Percentiles rank a stretch among this genome's conserved stretches.
phyloP scores from a whole-genome alignment of 2,888 invertebrate species.

The Stenchaetothrips biformis region DNA sequence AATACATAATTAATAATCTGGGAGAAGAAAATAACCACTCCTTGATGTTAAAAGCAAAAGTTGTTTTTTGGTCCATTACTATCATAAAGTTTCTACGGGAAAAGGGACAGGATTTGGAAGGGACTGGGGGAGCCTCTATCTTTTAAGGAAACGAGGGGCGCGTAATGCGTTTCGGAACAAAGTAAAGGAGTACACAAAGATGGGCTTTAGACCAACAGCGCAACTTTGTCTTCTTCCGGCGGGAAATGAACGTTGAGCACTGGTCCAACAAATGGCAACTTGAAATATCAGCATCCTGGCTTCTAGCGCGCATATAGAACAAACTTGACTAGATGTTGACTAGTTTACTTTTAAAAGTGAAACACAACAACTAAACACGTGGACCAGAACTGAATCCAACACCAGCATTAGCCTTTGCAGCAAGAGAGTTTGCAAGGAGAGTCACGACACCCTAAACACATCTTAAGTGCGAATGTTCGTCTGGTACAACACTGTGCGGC shows the following conservation, averaged over 20 bases:
- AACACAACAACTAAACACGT: neutral
- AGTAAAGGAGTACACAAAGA: neutral
- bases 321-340: conserved; percentile 2
- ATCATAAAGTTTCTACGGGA: neutral
- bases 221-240: no score
- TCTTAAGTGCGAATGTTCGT: neutral
- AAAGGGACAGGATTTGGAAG: neutral
- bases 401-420: neutral
- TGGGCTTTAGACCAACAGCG: neutral
- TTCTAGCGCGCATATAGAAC: neutral
- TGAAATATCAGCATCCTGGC: conserved; percentile 7
- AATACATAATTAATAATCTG: neutral
- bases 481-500: conserved; percentile 7
- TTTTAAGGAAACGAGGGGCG: neutral
- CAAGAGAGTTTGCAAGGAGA: neutral
- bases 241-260: neutral
- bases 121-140: neutral
- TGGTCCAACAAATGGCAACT: conserved; percentile 5
- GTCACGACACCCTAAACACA: neutral
- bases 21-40: neutral
- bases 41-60: neutral
- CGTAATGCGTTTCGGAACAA: neutral
- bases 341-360: neutral
- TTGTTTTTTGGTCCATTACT: conserved; percentile 5
- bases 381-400: conserved; percentile 1